phyloP scores from a whole-genome alignment of 2,888 invertebrate species.

The Conistra vaccinii region DNA sequence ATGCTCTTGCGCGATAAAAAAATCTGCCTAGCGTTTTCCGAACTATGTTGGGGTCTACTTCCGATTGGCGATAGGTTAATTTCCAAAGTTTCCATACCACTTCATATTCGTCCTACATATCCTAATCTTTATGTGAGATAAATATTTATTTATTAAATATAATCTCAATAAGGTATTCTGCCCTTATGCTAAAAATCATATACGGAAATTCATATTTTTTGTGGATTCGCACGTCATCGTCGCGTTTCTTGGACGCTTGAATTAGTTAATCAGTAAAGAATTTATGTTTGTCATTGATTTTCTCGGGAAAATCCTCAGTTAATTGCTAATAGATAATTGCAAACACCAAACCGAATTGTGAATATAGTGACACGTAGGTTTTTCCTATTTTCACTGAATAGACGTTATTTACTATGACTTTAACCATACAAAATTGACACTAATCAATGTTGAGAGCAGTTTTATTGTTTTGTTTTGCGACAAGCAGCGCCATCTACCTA shows the following conservation, averaged over 20 bases:
- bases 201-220: background rate
- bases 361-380: background rate
- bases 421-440: background rate
- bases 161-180: background rate
- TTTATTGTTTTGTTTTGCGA: background rate
- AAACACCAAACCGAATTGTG: slow-evolving; percentile 3
- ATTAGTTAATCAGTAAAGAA: slow-evolving; percentile 11
- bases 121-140: background rate
- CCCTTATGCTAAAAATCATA: background rate
- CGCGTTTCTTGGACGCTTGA: background rate
- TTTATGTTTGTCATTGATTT: slow-evolving; percentile 14
- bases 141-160: background rate
- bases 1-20: background rate
- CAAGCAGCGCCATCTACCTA: slow-evolving; percentile 52
- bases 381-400: background rate
- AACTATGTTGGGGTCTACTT: no score
- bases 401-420: background rate
- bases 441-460: background rate
- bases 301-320: slow-evolving; percentile 3
- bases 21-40: no score
- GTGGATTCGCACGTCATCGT: background rate
- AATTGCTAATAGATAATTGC: background rate
- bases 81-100: background rate
- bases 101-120: background rate
- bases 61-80: no score